Conservation (phyloP, 2,888 invertebrate species). For the Diarsia dahlii region DNA sequence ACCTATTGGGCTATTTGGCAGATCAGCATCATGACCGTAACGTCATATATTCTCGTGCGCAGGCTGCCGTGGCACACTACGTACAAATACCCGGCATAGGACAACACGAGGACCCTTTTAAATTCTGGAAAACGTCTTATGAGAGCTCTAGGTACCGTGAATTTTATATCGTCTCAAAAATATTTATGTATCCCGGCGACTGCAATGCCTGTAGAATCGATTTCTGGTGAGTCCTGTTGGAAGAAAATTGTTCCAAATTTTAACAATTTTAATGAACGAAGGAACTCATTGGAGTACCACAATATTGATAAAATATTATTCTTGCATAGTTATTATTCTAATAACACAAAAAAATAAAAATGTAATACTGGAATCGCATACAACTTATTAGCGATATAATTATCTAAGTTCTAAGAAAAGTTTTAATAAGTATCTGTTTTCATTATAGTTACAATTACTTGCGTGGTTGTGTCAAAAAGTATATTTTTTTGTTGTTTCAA, state of each 20-base stretch:
- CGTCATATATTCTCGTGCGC: not conserved
- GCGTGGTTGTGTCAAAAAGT: no score
- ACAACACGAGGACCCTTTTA: not conserved
- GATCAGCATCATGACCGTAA: not conserved
- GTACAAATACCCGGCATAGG: not conserved
- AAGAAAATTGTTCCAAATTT: not conserved
- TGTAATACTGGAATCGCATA: not conserved
- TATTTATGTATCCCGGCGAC: not conserved
- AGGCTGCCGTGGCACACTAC: not conserved
- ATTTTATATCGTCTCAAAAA: slow-evolving; percentile 1
- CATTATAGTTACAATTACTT: no score
- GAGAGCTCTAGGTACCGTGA: not conserved
- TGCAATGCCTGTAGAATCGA: not conserved
- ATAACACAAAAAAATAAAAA: not conserved
- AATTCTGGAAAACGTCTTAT: not conserved
- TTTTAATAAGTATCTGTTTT: no score
- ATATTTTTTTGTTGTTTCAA: no score
- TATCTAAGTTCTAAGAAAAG: no score
- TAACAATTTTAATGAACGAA: not conserved
- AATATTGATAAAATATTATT: not conserved
- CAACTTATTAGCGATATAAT: not conserved
- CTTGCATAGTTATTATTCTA: not conserved
- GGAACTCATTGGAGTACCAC: not conserved
- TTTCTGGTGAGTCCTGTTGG: not conserved
- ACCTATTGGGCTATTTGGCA: not conserved